Evolutionary conservation across 2,113 vertebrate genomes (phyloP).

Genomic region (Plectropomus leopardus): DNA sequence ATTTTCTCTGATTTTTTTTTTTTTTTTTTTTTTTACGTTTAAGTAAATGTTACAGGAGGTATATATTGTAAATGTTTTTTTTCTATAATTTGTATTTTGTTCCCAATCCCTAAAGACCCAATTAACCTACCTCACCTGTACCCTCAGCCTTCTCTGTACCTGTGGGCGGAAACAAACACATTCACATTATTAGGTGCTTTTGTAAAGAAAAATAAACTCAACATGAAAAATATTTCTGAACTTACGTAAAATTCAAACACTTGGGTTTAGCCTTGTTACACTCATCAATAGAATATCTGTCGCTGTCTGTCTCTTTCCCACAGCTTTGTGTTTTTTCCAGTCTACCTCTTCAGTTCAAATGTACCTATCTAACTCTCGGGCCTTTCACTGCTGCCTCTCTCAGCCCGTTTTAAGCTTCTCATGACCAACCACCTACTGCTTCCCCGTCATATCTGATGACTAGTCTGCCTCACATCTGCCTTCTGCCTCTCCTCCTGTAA

Average conservation of each 20-base stretch:
- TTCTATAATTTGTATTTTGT: conserved; percentile 23
- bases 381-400: conserved; percentile 48
- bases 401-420: background rate
- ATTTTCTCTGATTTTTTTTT: conserved; percentile 14
- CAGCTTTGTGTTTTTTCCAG: conserved; percentile 10
- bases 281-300: background rate
- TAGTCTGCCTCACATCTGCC: conserved; percentile 67
- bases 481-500: conserved; percentile 66
- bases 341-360: conserved; percentile 64
- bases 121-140: conserved; percentile 76
- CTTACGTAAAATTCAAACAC: background rate
- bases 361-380: conserved; percentile 13
- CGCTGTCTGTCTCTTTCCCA: conserved; percentile 18
- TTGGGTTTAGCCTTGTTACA: background rate
- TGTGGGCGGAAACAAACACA: background rate
- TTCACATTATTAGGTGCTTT: conserved; percentile 36
- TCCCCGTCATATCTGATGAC: conserved; percentile 38
- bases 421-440: background rate
- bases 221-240: background rate
- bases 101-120: conserved; percentile 20
- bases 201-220: conserved; percentile 3
- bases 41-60: conserved; percentile 39
- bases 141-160: conserved; percentile 52
- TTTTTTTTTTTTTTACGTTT: conserved; percentile 26
- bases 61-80: conserved; percentile 32